Conservation (phyloP, 2,113 vertebrate species). For the Dipodomys ordii region DNA sequence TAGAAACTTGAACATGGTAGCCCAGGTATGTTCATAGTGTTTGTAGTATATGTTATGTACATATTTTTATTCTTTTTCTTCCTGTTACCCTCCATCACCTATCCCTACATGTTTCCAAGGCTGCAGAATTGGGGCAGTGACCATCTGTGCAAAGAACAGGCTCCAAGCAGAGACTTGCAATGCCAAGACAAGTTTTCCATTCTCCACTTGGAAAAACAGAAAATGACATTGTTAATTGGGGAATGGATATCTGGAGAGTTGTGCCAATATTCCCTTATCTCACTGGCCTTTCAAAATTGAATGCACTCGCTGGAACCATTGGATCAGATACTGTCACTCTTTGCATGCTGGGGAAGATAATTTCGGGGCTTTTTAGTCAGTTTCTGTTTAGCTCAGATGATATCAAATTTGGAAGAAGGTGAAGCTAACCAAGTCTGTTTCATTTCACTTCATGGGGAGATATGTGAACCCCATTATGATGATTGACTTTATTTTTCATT, state of each 20-base stretch:
- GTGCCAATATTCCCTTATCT: constrained; percentile 76
- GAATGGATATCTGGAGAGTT: constrained; percentile 54
- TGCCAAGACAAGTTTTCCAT: constrained; percentile 61
- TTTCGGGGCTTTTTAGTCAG: constrained; percentile 71
- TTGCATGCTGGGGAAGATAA: constrained; percentile 70
- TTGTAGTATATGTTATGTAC: neutral
- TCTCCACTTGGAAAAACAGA: constrained; percentile 67
- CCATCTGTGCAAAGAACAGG: constrained; percentile 45
- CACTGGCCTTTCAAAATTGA: constrained; percentile 80
- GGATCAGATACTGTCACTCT: constrained; percentile 71
- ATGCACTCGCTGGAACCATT: constrained; percentile 40
- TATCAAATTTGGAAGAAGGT: constrained; percentile 68
- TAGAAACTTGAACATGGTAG: neutral
- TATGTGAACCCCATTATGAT: constrained; percentile 68
- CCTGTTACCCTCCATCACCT: neutral
- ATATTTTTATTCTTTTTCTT: neutral
- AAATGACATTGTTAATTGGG: constrained; percentile 79
- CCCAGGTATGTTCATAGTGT: neutral
- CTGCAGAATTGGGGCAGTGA: neutral
- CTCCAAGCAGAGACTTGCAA: neutral
- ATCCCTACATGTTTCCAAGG: neutral
- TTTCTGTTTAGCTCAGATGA: constrained; percentile 66
- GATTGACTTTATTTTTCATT: constrained; percentile 75
- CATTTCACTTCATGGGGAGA: constrained; percentile 62
- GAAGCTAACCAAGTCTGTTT: constrained; percentile 62